A percentile compares a stretch with the other conserved stretches of the same genome.
These are phyloP conservation scores for Siniperca knerii DNA, from an alignment of 2,113 vertebrate genomes.

Conservation along the genomic window DNA sequence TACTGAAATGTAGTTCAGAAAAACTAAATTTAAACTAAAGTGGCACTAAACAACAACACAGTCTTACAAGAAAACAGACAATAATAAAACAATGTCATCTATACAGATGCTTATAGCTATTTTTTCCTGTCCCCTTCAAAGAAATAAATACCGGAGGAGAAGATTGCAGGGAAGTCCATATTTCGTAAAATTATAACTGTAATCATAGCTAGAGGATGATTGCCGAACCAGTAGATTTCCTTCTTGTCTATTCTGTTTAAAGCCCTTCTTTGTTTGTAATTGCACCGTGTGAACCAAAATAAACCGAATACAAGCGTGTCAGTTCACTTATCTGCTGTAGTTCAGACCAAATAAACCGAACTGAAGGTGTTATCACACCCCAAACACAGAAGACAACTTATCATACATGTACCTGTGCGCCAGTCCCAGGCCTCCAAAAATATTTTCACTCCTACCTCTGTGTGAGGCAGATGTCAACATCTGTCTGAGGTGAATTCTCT, in stretches of 20 bases:
- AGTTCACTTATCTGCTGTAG: background rate
- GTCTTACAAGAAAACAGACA: background rate
- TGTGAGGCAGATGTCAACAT: slow-evolving; percentile 49
- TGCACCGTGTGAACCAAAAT: background rate
- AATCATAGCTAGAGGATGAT: background rate
- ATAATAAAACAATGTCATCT: background rate
- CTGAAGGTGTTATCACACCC: background rate
- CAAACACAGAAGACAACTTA: background rate
- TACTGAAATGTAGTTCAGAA: no score
- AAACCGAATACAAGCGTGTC: background rate
- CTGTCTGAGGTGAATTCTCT: slow-evolving; percentile 37
- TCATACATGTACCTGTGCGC: background rate
- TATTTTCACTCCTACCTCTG: background rate
- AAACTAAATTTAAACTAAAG: no score
- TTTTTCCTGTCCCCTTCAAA: background rate
- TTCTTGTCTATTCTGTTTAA: background rate
- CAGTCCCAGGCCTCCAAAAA: background rate
- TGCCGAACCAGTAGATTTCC: background rate
- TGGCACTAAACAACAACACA: background rate
- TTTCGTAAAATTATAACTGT: background rate
- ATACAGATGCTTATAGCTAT: background rate
- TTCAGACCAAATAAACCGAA: background rate
- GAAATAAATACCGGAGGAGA: background rate
- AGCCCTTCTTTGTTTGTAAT: background rate
- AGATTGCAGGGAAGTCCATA: background rate